Base-by-base conservation (phyloP, 2,888 invertebrate genomes). In the Drosophila mettleri region DNA sequence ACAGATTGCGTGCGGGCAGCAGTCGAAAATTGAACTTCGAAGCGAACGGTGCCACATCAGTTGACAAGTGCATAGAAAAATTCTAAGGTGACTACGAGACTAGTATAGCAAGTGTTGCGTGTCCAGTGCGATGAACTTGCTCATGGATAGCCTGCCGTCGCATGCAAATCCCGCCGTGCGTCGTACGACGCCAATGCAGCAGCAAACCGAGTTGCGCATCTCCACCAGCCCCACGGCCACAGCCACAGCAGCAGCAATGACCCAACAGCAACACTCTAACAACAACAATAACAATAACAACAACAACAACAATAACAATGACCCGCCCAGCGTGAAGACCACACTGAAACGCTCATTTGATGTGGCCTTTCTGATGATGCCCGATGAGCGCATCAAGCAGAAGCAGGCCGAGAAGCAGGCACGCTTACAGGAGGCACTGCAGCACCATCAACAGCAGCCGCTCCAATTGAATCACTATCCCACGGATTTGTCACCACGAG, bases 291-390 rank as follows among this genome's bases (percentile, higher is more conserved):
- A 72, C 63, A 89, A 74, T 52, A 89, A 72, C 61, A 90, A 74
- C 64, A 87, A 92, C 92, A 80, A 77, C 36, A 89, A 72, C 63
- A 89, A 74, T 52, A 89, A 72, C 61, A 90, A 74, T 54, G 79
- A 82, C n/a, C 66, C 70, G 24, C 62, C 78, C 33, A 84, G 69
- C 49, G 81, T 90, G 92, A 88, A 93, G 81, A 79, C 85, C 0
- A 88, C 92, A 77, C 76, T 92, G n/a, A 98, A 98, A 88, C 93
- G 98, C 16, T 96, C 97, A 0, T 98, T 98, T 90, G 97, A 98
- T 91, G 97, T 98, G 10, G 97, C 97, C 0, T 98, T 98, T 86
- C 93, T 98, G 27, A 97, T 97, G 94, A 95, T 96, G 91, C 97
- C 97, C 1, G 97, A 97, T 90, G 97, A 97, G 70, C 96, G 96